Percentiles rank a stretch among this genome's conserved stretches.
These are phyloP conservation scores for Sinocyclocheilus anophthalmus DNA, from an alignment of 2,113 vertebrate genomes.

Conservation along the genomic window DNA sequence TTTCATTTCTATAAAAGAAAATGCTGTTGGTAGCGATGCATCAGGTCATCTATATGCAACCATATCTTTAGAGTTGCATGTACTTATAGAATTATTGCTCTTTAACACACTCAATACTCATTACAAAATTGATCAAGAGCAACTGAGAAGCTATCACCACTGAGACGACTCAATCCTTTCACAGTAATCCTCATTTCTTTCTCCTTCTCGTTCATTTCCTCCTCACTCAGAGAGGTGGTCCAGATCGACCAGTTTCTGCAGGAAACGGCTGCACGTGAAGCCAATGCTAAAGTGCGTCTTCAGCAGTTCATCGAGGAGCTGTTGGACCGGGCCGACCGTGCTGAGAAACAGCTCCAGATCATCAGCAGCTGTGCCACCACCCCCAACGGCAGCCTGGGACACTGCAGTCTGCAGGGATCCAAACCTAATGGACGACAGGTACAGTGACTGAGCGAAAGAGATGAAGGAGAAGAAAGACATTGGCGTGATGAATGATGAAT, in stretches of 20 bases:
- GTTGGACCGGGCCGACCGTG: slow-evolving; percentile 92
- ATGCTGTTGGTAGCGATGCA: not conserved
- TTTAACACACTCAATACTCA: not conserved
- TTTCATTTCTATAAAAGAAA: not conserved
- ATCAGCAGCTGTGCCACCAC: slow-evolving; percentile 97
- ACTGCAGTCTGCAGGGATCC: slow-evolving; percentile 81
- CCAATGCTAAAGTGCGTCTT: slow-evolving; percentile 93
- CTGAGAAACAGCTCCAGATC: slow-evolving; percentile 95
- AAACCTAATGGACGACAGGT: slow-evolving; percentile 81
- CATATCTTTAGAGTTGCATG: not conserved
- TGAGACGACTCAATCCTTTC: not conserved
- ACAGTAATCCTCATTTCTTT: not conserved
- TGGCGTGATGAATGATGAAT: not conserved
- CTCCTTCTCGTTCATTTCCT: not conserved
- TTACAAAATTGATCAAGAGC: not conserved
- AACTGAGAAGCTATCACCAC: not conserved
- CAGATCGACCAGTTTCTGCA: slow-evolving; percentile 98
- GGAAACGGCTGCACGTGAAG: slow-evolving; percentile 93
- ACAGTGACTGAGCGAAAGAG: not conserved
- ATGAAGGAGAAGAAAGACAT: not conserved
- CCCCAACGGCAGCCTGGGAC: slow-evolving; percentile 90
- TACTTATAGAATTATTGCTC: not conserved
- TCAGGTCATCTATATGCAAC: not conserved
- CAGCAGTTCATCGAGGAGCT: slow-evolving; percentile 99
- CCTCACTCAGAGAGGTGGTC: slow-evolving; percentile 85